phyloP scores from a whole-genome alignment of 2,113 vertebrate species.

The Xenopus laevis region DNA sequence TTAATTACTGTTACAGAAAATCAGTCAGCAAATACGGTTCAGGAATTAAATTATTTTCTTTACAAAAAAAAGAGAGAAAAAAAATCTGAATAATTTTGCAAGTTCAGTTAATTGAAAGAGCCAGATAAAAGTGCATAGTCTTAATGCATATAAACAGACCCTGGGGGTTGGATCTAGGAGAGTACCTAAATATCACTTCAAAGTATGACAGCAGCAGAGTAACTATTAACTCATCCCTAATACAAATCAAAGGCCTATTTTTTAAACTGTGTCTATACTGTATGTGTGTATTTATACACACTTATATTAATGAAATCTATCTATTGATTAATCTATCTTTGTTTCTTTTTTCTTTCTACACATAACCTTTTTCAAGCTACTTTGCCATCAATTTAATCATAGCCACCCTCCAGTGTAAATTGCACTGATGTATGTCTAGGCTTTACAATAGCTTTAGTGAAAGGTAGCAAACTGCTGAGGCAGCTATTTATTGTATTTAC shows the following conservation, averaged over 20 bases:
- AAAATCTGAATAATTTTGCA: slow-evolving; percentile 68
- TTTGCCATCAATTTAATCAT: slow-evolving; percentile 61
- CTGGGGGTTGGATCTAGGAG: slow-evolving; percentile 55
- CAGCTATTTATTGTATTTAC: slow-evolving; percentile 33
- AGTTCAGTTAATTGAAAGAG: slow-evolving; percentile 78
- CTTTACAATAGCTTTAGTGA: slow-evolving; percentile 15
- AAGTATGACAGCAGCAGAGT: slow-evolving; percentile 66
- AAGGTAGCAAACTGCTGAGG: slow-evolving; percentile 14
- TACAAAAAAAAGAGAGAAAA: slow-evolving; percentile 43
- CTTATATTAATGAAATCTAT: background rate
- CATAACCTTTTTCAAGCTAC: slow-evolving; percentile 10
- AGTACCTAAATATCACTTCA: slow-evolving; percentile 63
- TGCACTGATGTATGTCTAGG: slow-evolving; percentile 54
- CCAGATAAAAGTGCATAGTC: slow-evolving; percentile 74
- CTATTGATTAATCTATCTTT: background rate
- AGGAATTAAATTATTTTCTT: slow-evolving; percentile 60
- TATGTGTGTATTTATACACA: too few relatives aligned
- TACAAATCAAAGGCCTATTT: slow-evolving; percentile 69
- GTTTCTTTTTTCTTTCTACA: too few relatives aligned
- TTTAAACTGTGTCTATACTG: slow-evolving; percentile 26
- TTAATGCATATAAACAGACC: slow-evolving; percentile 72
- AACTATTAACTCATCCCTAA: slow-evolving; percentile 54
- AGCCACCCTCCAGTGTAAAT: slow-evolving; percentile 51
- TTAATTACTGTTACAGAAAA: slow-evolving; percentile 67
- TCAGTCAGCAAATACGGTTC: slow-evolving; percentile 63